A percentile compares a stretch with the other conserved stretches of the same genome.
These are phyloP conservation scores for Progne subis DNA, from an alignment of 2,113 vertebrate genomes.

Conservation along the genomic window DNA sequence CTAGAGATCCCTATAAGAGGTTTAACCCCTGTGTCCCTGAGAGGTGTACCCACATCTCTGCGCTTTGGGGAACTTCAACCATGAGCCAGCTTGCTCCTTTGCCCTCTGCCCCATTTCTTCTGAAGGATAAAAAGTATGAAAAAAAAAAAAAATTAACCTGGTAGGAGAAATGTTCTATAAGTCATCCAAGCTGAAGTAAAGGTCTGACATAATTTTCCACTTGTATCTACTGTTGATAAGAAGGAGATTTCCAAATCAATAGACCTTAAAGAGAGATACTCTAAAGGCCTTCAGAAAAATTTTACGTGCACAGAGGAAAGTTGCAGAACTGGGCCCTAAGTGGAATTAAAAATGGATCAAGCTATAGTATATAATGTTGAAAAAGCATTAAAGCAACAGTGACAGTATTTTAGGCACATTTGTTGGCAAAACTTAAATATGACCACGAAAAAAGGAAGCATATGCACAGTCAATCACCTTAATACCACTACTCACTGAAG, in stretches of 20 bases:
- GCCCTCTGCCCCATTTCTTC: not conserved
- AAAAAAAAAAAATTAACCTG: not conserved
- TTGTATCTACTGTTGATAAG: not conserved
- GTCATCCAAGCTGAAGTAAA: not conserved
- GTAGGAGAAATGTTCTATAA: not conserved
- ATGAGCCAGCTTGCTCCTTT: not conserved
- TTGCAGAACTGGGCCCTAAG: not conserved
- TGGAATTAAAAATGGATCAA: slow-evolving; percentile 9
- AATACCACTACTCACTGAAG: slow-evolving; percentile 11
- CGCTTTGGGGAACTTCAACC: not conserved
- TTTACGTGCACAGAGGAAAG: not conserved
- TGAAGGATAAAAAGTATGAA: not conserved
- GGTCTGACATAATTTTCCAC: not conserved
- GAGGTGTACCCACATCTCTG: not conserved
- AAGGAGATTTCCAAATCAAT: not conserved
- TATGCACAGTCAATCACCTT: not conserved
- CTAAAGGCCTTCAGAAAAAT: not conserved
- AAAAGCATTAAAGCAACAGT: not conserved
- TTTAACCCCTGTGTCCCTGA: not conserved
- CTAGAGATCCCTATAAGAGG: not conserved
- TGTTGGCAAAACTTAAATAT: not conserved
- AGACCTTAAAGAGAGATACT: not conserved
- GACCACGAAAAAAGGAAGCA: not conserved
- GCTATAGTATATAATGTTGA: not conserved
- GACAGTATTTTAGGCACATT: not conserved